phyloP scores from a whole-genome alignment of 2,113 vertebrate species.

The Melanerpes formicivorus region DNA sequence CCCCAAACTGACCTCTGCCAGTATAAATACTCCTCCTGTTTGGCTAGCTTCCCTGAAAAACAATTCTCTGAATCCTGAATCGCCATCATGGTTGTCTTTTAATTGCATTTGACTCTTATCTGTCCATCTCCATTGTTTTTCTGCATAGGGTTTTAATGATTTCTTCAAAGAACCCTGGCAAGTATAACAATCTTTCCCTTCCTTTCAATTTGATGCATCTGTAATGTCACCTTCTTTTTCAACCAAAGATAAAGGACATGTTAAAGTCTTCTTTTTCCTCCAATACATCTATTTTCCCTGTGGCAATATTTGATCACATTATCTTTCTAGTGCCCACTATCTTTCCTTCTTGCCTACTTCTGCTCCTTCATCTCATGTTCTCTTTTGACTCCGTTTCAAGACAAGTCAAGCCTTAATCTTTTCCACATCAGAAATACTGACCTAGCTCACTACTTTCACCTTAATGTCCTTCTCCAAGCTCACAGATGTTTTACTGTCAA shows the following conservation, averaged over 20 bases:
- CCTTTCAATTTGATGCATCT: background rate
- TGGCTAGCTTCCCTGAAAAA: constrained; percentile 27
- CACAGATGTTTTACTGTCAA: background rate
- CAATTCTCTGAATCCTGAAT: background rate
- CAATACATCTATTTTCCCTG: background rate
- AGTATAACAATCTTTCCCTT: background rate
- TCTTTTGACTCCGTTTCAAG: background rate
- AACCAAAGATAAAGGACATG: background rate
- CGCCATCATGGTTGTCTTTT: background rate
- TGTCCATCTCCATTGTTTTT: background rate
- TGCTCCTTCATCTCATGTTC: background rate
- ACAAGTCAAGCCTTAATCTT: background rate
- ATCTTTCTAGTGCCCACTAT: background rate
- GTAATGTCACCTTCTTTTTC: background rate
- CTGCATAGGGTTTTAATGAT: constrained; percentile 9
- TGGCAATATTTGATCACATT: background rate
- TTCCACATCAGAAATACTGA: background rate
- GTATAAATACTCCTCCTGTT: constrained; percentile 22
- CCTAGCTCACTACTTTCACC: background rate
- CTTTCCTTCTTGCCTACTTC: background rate
- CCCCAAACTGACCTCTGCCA: background rate
- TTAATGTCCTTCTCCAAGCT: background rate
- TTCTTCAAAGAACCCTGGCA: constrained; percentile 9
- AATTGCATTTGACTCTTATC: background rate
- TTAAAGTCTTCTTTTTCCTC: background rate